Base-by-base conservation (phyloP, 2,888 invertebrate species). In the Apeira syringaria region DNA sequence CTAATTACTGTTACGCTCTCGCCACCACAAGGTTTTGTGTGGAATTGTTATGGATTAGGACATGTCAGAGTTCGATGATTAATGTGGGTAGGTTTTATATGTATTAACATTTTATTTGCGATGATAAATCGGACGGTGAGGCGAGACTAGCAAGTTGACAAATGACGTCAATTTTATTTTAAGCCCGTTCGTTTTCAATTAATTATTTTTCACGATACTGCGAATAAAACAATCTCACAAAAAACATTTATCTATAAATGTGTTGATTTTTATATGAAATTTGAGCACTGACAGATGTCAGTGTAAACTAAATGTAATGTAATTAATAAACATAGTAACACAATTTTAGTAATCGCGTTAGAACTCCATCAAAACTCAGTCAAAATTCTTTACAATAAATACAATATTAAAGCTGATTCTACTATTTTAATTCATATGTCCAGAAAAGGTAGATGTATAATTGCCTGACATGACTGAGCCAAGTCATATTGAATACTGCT, bases 401-500 rank as follows among this genome's bases (percentile, higher is more conserved):
- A 22, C 12, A 11, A 30, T 13, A 9, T 8, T 9, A 22, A 32
- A 32, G 9, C 24, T 13, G 28, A 44, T 28, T 12, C 28, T 13
- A 20, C 31, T 10, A 32, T 13, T 32, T 25, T 0, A n/a, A 38
- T 33, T 39, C 20, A 34, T 26, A 24, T 7, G 10, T 18, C 24
- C n/a, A 18, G 20, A 25, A 22, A 26, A 8, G 6, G 15, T 27
- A 47, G 53, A 44, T 48, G 37, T 22, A 42, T 24, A 22, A 43
- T 47, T 47, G 53, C 47, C 48, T 22, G 44, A 32, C 41, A 41
- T 44, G 45, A 45, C 45, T 35, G 22, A 37, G 30, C 30, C 41
- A 41, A 44, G 43, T 45, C 45, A 45, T 47, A 47, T 51, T 24
- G 46, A 38, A 50, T 54, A 42, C 47, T 39, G 44, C 53, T 46